Conservation (phyloP, 2,797 vertebrate species). For the Naso thynnoides region DNA sequence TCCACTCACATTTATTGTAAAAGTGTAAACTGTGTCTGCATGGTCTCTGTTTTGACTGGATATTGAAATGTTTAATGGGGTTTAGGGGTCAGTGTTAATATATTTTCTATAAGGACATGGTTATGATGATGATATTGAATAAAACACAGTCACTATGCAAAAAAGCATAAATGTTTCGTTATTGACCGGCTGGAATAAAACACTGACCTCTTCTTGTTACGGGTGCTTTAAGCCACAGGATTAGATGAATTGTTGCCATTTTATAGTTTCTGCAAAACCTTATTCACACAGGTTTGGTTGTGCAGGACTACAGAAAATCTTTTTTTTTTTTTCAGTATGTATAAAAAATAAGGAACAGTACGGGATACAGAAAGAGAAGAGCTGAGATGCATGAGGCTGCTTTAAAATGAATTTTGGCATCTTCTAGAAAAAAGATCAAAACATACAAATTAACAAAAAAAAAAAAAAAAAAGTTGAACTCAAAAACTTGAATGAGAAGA, state of each 20-base stretch:
- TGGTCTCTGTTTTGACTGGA: slow-evolving; percentile 48
- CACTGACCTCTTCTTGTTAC: not conserved
- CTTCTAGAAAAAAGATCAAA: not conserved
- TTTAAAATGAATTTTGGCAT: not conserved
- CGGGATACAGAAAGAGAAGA: not conserved
- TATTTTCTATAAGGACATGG: slow-evolving; percentile 60
- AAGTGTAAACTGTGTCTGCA: slow-evolving; percentile 55
- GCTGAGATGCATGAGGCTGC: no score
- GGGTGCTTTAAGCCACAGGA: not conserved
- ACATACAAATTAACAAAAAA: no score
- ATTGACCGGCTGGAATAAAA: not conserved
- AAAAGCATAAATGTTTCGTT: slow-evolving; percentile 1
- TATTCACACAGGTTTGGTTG: not conserved
- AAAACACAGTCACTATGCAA: slow-evolving; percentile 68
- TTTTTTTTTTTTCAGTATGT: not conserved
- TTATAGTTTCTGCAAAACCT: not conserved
- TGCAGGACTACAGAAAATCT: not conserved
- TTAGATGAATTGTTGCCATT: not conserved
- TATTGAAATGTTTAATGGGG: slow-evolving; percentile 23
- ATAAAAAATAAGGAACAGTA: no score
- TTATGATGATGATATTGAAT: slow-evolving; percentile 35
- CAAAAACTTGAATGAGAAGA: no score
- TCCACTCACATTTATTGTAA: slow-evolving; percentile 23
- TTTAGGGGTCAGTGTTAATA: slow-evolving; percentile 35
- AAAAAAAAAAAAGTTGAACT: no score